Percentiles rank a stretch among this genome's conserved stretches.
Conservation (phyloP, 92 coral and sea anemone genomes). For the Porites rus region DNA sequence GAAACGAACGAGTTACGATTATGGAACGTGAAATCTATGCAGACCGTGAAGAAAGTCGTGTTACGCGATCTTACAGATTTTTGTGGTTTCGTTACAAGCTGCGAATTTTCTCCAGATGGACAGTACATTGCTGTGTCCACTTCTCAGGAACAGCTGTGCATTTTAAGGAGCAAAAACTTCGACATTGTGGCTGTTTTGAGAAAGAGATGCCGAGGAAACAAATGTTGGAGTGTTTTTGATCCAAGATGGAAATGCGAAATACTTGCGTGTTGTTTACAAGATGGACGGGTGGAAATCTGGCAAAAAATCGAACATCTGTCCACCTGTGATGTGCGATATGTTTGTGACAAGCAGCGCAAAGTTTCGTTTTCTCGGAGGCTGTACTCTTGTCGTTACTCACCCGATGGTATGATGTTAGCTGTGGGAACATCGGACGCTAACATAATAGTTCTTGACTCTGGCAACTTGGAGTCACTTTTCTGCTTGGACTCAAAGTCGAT, state of each 20-base stretch:
- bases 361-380: constrained; percentile 73
- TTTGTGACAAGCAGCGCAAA: constrained; percentile 74
- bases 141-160: constrained; percentile 89
- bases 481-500: constrained; percentile 73
- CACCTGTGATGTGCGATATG: constrained; percentile 60
- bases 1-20: constrained; percentile 91
- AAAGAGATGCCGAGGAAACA: constrained; percentile 84
- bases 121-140: constrained; percentile 83
- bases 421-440: constrained; percentile 88
- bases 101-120: constrained; percentile 93
- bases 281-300: constrained; percentile 86
- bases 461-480: constrained; percentile 38
- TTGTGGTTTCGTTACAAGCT: constrained; percentile 92
- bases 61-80: constrained; percentile 86
- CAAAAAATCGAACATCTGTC: constrained; percentile 50
- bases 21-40: constrained; percentile 89
- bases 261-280: constrained; percentile 88
- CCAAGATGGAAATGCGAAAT: constrained; percentile 72
- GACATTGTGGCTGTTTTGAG: constrained; percentile 84
- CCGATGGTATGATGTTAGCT: constrained; percentile 78
- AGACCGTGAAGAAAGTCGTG: constrained; percentile 77
- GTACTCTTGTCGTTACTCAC: constrained; percentile 83
- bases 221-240: constrained; percentile 90
- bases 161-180: constrained; percentile 76
- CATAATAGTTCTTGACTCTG: constrained; percentile 63